Percentiles rank a stretch among this genome's conserved stretches.
These are phyloP conservation scores for Brienomyrus longianalis DNA, from an alignment of 2,113 vertebrate genomes.

Conservation along the genomic window DNA sequence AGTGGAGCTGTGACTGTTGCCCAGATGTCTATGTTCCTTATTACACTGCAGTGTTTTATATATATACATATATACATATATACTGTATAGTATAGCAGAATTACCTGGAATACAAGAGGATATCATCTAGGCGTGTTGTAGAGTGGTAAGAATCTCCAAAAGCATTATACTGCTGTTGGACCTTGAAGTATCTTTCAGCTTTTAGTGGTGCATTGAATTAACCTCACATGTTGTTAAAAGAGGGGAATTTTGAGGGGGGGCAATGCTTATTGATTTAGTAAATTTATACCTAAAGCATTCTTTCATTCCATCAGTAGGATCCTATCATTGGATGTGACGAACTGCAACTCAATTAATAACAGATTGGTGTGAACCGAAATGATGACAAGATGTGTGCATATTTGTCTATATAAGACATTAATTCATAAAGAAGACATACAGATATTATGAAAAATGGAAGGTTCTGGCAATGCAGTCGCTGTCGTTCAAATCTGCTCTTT, in stretches of 20 bases:
- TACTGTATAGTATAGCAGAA: no score
- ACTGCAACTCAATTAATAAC: not conserved
- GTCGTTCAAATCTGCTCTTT: not conserved
- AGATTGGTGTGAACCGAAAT: not conserved
- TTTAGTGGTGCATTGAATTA: not conserved
- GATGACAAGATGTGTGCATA: not conserved
- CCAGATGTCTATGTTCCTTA: not conserved
- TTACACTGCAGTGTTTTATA: not conserved
- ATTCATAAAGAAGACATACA: not conserved
- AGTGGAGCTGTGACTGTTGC: not conserved
- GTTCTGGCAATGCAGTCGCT: not conserved
- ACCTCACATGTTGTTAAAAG: not conserved
- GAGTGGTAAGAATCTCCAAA: no score
- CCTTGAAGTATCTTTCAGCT: not conserved
- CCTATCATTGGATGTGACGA: not conserved
- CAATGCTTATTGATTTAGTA: not conserved
- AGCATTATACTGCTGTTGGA: not conserved
- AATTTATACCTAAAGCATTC: not conserved
- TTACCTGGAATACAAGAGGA: not conserved
- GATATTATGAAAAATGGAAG: not conserved
- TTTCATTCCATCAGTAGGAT: not conserved
- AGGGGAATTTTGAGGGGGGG: not conserved
- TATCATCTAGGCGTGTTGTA: not conserved
- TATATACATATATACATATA: not conserved
- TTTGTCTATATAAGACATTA: not conserved